Conservation (phyloP, 2,113 vertebrate species). For the Ictidomys tridecemlineatus region DNA sequence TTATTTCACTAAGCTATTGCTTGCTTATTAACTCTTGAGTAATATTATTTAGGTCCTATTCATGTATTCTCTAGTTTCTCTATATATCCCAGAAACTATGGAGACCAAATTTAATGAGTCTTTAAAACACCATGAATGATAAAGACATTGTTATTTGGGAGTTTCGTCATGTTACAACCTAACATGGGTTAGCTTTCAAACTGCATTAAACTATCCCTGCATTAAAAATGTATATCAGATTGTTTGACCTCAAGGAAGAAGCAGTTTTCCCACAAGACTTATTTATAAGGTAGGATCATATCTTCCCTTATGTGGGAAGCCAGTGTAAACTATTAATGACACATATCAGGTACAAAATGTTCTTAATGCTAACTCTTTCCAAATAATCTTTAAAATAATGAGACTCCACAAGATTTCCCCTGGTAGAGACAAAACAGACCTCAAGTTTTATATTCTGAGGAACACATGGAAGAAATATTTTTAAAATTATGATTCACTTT, state of each 20-base stretch:
- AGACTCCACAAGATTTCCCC: not conserved
- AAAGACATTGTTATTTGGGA: constrained; percentile 45
- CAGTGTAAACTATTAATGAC: constrained; percentile 70
- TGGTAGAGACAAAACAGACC: constrained; percentile 16
- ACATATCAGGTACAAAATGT: constrained; percentile 59
- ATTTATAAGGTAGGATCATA: constrained; percentile 65
- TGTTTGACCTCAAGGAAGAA: constrained; percentile 69
- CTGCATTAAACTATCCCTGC: constrained; percentile 49
- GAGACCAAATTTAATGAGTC: constrained; percentile 42
- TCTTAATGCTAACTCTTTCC: constrained; percentile 26
- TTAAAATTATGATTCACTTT: constrained; percentile 43
- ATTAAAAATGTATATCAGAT: constrained; percentile 77
- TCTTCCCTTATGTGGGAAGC: constrained; percentile 44
- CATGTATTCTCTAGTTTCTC: not conserved
- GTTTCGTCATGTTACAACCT: constrained; percentile 29
- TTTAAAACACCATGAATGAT: constrained; percentile 15
- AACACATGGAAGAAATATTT: not conserved
- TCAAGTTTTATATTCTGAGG: constrained; percentile 51
- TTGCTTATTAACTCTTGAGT: constrained; percentile 49
- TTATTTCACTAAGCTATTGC: constrained; percentile 40
- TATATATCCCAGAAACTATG: constrained; percentile 17
- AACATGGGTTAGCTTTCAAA: constrained; percentile 63
- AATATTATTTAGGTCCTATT: not conserved
- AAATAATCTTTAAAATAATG: constrained; percentile 62
- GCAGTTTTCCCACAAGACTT: constrained; percentile 69